Evolutionary conservation across 2,797 vertebrate species (phyloP).

Genomic region (Myotis findleyi): DNA sequence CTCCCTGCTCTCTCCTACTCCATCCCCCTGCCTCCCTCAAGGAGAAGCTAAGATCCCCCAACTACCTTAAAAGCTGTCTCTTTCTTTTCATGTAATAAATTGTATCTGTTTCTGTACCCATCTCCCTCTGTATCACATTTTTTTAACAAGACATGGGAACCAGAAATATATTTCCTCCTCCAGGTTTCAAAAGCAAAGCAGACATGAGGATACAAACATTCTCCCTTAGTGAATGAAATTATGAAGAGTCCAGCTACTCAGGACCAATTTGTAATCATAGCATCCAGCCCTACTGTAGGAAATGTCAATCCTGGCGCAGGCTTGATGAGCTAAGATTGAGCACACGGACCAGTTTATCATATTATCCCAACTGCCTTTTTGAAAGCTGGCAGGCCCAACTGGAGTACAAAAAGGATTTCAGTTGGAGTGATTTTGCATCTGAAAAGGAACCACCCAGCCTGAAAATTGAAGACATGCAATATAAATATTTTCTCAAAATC

Average conservation of each 20-base stretch:
- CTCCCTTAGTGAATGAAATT: slow-evolving; percentile 58
- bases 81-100: slow-evolving; percentile 57
- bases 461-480: slow-evolving; percentile 41
- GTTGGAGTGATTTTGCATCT: slow-evolving; percentile 1
- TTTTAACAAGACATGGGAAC: slow-evolving; percentile 59
- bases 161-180: slow-evolving; percentile 62
- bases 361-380: slow-evolving; percentile 68
- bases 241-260: slow-evolving; percentile 77
- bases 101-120: slow-evolving; percentile 33
- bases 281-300: slow-evolving; percentile 53
- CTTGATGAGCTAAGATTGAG: slow-evolving; percentile 64
- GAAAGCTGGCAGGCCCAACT: slow-evolving; percentile 49
- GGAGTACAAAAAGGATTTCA: not conserved
- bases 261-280: slow-evolving; percentile 74
- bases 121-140: slow-evolving; percentile 10
- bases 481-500: slow-evolving; percentile 56
- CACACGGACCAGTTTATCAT: slow-evolving; percentile 19
- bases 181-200: slow-evolving; percentile 61
- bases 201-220: slow-evolving; percentile 64
- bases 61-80: not conserved
- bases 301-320: slow-evolving; percentile 58
- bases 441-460: slow-evolving; percentile 11
- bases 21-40: not conserved
- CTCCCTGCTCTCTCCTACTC: not conserved
- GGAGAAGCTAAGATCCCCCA: not conserved